Evolutionary conservation across 2,888 invertebrate species (phyloP).

Genomic region (Eupithecia subumbrata): DNA sequence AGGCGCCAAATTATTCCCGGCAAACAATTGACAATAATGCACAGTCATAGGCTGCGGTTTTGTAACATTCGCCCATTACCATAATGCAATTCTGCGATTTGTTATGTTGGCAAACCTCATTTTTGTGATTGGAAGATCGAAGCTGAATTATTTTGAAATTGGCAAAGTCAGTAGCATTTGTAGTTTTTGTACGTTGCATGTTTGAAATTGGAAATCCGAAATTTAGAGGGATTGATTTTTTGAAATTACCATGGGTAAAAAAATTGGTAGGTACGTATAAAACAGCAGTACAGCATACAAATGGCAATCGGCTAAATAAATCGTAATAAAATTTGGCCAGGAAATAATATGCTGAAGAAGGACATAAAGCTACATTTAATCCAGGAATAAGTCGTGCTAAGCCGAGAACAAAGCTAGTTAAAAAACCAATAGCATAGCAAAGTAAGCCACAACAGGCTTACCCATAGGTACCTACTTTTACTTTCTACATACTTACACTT

Average conservation of each 20-base stretch:
- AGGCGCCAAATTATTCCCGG: conserved; percentile 27
- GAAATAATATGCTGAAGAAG: neutral
- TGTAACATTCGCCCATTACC: conserved; percentile 21
- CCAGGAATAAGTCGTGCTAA: too few species aligned
- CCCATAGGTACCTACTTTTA: neutral
- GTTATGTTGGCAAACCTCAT: conserved; percentile 6
- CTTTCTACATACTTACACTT: neutral
- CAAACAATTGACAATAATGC: conserved; percentile 34
- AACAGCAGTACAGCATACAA: neutral
- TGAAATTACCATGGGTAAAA: neutral
- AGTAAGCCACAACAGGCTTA: neutral
- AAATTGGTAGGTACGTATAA: neutral
- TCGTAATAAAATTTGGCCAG: neutral
- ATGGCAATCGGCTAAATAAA: neutral
- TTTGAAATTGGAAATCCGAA: neutral
- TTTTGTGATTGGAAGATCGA: neutral
- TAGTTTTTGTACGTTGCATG: neutral
- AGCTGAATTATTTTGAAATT: neutral
- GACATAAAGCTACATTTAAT: neutral
- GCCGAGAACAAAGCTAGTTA: neutral
- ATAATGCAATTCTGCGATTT: conserved; percentile 15
- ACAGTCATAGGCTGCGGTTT: conserved; percentile 41
- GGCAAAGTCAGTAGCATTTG: neutral
- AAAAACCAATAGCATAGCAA: neutral
- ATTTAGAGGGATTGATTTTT: too few species aligned